These are phyloP conservation scores for Scaptomyza parva DNA, from an alignment of 2,888 invertebrate species.

Conservation along the genomic window DNA sequence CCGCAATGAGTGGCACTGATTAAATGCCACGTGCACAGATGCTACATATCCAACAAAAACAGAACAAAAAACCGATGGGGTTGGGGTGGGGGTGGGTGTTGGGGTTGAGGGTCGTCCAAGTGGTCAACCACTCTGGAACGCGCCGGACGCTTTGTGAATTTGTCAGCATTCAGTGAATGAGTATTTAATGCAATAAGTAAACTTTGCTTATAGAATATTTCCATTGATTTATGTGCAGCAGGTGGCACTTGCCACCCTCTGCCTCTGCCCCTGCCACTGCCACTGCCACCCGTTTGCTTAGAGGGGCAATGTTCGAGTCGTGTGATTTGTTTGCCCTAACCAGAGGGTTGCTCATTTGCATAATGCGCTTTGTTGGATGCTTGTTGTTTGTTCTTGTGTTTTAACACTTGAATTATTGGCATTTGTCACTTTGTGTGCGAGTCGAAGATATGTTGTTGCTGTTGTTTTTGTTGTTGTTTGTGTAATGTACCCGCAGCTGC, in stretches of 20 bases:
- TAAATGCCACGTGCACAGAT: constrained; percentile 66
- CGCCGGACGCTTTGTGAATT: constrained; percentile 28
- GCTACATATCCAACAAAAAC: constrained; percentile 18
- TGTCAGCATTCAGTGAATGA: constrained; percentile 33
- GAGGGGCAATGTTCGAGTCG: constrained; percentile 36
- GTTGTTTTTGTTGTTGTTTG: constrained; percentile 16
- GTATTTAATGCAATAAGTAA: constrained; percentile 56
- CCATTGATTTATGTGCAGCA: constrained; percentile 64
- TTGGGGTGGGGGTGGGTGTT: not conserved
- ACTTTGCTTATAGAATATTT: constrained; percentile 44
- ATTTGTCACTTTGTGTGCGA: constrained; percentile 37
- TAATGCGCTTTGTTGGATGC: constrained; percentile 62
- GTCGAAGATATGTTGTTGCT: constrained; percentile 30
- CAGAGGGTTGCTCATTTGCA: constrained; percentile 67
- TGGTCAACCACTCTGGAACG: constrained; percentile 58
- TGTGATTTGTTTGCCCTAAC: constrained; percentile 58
- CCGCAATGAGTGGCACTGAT: constrained; percentile 62
- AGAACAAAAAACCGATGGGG: no score
- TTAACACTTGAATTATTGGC: constrained; percentile 79
- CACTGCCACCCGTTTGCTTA: constrained; percentile 62
- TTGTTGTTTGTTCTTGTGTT: constrained; percentile 42
- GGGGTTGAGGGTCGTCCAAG: constrained; percentile 26
- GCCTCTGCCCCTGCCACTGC: constrained; percentile 1
- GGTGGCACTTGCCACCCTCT: constrained; percentile 48
- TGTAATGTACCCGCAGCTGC: constrained; percentile 43